Evolutionary conservation across 2,888 invertebrate genomes (phyloP), one percentile per base, ranked within the genome.

Genomic region (Byasa hedistus): DNA sequence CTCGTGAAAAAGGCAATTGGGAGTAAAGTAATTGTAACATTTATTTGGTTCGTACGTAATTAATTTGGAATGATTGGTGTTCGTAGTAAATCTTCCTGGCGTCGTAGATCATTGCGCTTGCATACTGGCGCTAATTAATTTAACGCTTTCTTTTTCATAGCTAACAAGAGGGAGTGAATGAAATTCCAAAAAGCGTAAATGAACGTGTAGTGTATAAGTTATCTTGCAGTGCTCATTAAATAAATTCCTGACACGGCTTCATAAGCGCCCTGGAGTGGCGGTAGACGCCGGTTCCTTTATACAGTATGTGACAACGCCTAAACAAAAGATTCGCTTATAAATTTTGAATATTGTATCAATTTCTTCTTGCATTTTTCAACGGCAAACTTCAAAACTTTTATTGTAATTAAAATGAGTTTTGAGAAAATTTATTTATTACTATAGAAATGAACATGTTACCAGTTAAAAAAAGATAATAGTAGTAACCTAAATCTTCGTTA

Each of bases 171-270:
- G 81, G 83, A 82, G 79, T 83, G 84, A 86, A 87, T 87, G 87
- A 85, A 83, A 89, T 87, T 85, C 85, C 85, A 83, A 87, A 87
- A 86, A 85, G 85, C 78, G 82, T 84, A 84, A 86, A 84, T 82
- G 79, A 81, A 85, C 80, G 82, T 81, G 82, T 83, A 81, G 80
- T 80, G 83, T 85, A 84, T 88, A 89, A 88, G 82, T 87, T 87
- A 87, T 85, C 78, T 39, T 39, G 83, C 75, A 69, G 75, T 69
- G 74, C 86, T 86, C 85, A 83, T 88, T 87, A 87, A 85, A 84
- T 79, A 80, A 84, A 87, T 89, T 84, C 87, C 78, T 65, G 71
- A 71, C 71, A 76, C 72, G 75, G 74, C 76, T 75, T 81, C 80
- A 82, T 81, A 81, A 81, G 74, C 77, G 75, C 72, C 73, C 71